Base-by-base conservation (phyloP, 2,113 vertebrate genomes). In the Stercorarius parasiticus region DNA sequence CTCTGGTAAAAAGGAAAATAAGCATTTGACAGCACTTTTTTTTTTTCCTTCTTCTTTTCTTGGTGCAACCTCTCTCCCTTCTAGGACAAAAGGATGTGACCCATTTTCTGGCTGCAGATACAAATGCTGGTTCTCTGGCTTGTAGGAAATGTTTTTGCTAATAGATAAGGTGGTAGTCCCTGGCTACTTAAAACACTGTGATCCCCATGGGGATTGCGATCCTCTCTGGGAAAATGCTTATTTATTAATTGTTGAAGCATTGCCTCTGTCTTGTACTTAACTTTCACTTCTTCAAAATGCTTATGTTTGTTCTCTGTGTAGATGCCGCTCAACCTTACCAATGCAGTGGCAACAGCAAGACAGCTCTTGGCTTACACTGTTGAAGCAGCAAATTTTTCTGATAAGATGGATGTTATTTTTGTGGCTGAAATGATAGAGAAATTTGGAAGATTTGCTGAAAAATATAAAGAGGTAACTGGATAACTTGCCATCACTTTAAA, bases 371-470 rank as follows among this genome's bases (percentile, higher is more conserved):
- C 99, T 67, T 99, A 98, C 93, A 99, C 99, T 0, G 98, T 99
- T 70, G 99, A 99, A 86, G 99, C 99, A 2, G 99, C 99, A 94
- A 99, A 99, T 97, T 99, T 99, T 97, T 99, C 99, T 16, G 99
- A 99, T 98, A 99, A 99, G 98, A 99, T 99, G 99, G 99, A 99
- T 95, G 99, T 99, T 38, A 99, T 99, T 97, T 99, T 99, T 89
- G 99, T 99, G 91, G 99, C 99, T 29, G 99, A 99, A 98, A 99
- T 99, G 99, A 99, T 99, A 61, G 99, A 99, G 97, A 99, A 99
- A 96, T 99, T 99, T 94, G 98, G 99, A 83, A 98, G 98, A 97
- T 99, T 99, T 98, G 98, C 99, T 11, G 99, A 99, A 92, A 99
- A 99, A 96, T 99, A 99, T 66, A 99, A 99, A 98, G 99, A 99